Evolutionary conservation across 2,797 vertebrate genomes (phyloP), one percentile per base, ranked within the genome.

Genomic region (Danio aesculapii): DNA sequence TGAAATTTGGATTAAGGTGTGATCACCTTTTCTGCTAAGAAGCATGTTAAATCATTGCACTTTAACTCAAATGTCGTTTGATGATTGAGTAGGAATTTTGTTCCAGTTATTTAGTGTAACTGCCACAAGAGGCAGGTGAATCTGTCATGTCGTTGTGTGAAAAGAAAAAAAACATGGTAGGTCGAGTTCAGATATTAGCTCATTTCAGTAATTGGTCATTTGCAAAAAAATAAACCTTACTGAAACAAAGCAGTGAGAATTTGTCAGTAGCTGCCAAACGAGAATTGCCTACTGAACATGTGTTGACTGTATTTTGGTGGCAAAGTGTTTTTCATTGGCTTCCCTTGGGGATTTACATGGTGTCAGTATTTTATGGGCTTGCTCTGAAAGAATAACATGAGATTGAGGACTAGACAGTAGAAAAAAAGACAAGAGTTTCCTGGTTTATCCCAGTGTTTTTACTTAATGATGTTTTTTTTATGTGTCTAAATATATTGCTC

Each of bases 31-130:
- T 78, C 68, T 78, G 77, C 67, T 46, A 50, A 73, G 21, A 52
- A 17, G 70, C 76, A 87, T 57, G 63, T 73, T 83, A 8, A 82
- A 77, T 83, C 84, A 71, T 88, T 86, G 85, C 87, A 89, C 89
- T 87, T 91, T 88, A 77, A 57, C 79, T 86, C 73, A 68, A 68
- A 82, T 71, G 72, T 83, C 64, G 85, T 84, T 85, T 79, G 67
- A 73, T 74, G 55, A 81, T 74, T 17, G 72, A 61, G 64, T 79
- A 72, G 16, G 30, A 78, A 79, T 79, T 86, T 52, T 76, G 61
- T 84, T 76, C 67, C 61, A 64, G 53, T 73, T 78, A 79, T 80
- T 79, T 75, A 57, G 67, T 72, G 21, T 70, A 14, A 78, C 71
- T 64, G 82, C 77, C 66, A 49, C 82, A 70, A 17, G 70, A 73